Base-by-base conservation (phyloP, 2,797 vertebrate genomes). In the Anguilla anguilla region DNA sequence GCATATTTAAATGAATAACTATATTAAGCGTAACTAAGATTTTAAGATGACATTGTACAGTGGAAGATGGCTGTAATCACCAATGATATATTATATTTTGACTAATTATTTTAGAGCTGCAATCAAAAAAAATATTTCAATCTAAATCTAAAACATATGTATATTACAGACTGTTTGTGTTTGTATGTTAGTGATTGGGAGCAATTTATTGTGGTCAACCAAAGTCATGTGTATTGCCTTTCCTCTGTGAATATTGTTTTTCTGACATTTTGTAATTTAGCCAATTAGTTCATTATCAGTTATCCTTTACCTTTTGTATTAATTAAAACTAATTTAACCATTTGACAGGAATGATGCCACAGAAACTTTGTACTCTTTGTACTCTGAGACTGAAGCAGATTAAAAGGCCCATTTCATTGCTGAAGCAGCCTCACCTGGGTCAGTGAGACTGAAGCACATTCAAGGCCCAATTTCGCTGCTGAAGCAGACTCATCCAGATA, bases 201-300 rank as follows among this genome's bases (percentile, higher is more conserved):
- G 69, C 67, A 88, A 57, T 25, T 85, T 61, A 72, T 53, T 55
- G 82, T 87, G 28, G 83, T 84, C 64, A 74, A 87, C 87, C 82
- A 84, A 84, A 87, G 87, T 69, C 67, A 17, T 84, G 49, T 77
- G 11, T 69, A 57, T 67, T 53, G 46, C 59, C 59, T 87, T 83
- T 87, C 61, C 61, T 51, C 17, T 87, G 77, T 25, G 25, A 59
- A 83, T 28, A 79, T 46, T 35, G 2, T 81, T 81, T 81, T 39
- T 11, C 3, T 74, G 35, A 25, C 6, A 25, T 49, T 31, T 61
- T 87, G 55, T 82, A 86, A 87, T 43, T 64, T 87, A 57, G 57
- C 57, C 77, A 87, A n/a, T 49, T 22, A 82, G 79, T 49, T 43
- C 13, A 43, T 74, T 31, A 74, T 79, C 13, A 79, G 19, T 82